Evolutionary conservation across 2,888 invertebrate species (phyloP).

Genomic region (Panorpa germanica): DNA sequence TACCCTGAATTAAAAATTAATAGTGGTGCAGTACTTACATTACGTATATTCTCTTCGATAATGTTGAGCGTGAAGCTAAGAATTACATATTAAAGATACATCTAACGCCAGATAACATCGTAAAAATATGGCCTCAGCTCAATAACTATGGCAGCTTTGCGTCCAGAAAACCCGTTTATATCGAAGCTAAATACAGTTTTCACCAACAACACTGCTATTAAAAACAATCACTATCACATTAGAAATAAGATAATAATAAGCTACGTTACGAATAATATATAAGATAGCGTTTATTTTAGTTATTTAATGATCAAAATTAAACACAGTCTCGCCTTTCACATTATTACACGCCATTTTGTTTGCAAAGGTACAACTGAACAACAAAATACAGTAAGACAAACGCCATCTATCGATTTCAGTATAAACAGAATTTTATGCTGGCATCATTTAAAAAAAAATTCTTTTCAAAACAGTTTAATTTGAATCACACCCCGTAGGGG

Average conservation of each 20-base stretch:
- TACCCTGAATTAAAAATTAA: conserved; percentile 3
- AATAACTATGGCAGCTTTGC: conserved; percentile 32
- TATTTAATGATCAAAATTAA: conserved; percentile 18
- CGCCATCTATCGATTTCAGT: conserved; percentile 36
- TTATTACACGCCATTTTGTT: conserved; percentile 47
- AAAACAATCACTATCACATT: too few relatives aligned
- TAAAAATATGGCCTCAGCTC: conserved; percentile 48
- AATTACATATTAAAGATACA: conserved; percentile 22
- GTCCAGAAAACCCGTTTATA: conserved; percentile 22
- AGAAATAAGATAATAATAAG: too few relatives aligned
- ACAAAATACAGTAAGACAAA: too few relatives aligned
- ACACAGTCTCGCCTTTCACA: conserved; percentile 41
- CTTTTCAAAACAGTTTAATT: too few relatives aligned
- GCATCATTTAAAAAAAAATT: conserved; percentile 3
- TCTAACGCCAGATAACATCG: conserved; percentile 36
- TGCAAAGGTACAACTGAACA: conserved; percentile 30
- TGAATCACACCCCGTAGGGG: too few relatives aligned
- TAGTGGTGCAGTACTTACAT: too few relatives aligned
- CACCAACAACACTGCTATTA: too few relatives aligned
- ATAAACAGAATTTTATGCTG: conserved; percentile 7
- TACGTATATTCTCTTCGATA: too few relatives aligned
- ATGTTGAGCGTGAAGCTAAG: conserved; percentile 6
- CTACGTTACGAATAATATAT: too few relatives aligned
- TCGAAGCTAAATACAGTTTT: too few relatives aligned
- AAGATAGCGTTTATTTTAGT: too few relatives aligned